Evolutionary conservation across 2,888 invertebrate species (phyloP).

Genomic region (Calephelis perditalis): DNA sequence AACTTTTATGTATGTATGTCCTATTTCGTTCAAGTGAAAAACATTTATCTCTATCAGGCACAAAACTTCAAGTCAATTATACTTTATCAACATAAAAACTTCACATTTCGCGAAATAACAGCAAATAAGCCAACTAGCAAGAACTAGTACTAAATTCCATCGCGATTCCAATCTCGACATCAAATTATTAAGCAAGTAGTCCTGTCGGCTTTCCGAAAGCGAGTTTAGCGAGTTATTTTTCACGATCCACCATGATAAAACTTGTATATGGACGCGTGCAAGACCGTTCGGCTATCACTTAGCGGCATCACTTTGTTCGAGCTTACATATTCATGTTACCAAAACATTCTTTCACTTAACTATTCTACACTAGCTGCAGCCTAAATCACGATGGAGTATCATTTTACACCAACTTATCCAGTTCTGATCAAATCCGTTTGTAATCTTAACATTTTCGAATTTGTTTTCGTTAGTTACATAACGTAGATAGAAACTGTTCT

Average conservation of each 20-base stretch:
- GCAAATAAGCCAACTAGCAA: conserved; percentile 13
- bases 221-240: conserved; percentile 40
- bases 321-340: conserved; percentile 9
- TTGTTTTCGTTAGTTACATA: no score
- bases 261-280: conserved; percentile 36
- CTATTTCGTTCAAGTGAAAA: no score
- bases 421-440: conserved; percentile 10
- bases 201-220: conserved; percentile 39
- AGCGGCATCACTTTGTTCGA: conserved; percentile 35
- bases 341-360: conserved; percentile 13
- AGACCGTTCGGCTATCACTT: conserved; percentile 31
- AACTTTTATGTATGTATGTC: no score
- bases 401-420: conserved; percentile 4
- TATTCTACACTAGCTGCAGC: conserved; percentile 10
- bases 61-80: neutral
- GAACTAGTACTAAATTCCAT: conserved; percentile 21
- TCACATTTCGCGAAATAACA: conserved; percentile 14
- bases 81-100: neutral
- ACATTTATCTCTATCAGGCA: neutral
- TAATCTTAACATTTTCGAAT: neutral
- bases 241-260: conserved; percentile 44
- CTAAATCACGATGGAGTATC: conserved; percentile 6
- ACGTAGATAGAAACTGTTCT: no score
- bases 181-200: conserved; percentile 31
- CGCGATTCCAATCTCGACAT: conserved; percentile 33